These are phyloP conservation scores for Canis aureus DNA, from an alignment of 2,113 vertebrate species.

Conservation along the genomic window DNA sequence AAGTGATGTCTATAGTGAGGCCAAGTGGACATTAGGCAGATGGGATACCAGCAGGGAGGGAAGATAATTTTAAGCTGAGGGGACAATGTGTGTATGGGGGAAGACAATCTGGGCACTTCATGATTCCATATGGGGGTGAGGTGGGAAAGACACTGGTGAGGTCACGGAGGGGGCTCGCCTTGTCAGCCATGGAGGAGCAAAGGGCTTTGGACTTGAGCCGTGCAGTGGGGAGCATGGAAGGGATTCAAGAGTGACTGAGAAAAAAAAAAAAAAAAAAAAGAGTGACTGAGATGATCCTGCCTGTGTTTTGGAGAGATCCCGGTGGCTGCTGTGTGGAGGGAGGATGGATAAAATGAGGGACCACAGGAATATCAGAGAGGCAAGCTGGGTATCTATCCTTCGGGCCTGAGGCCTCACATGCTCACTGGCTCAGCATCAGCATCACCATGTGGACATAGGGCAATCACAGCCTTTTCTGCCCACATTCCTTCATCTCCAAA, in stretches of 20 bases:
- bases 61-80: neutral
- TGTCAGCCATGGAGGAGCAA: neutral
- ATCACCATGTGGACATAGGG: neutral
- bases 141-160: neutral
- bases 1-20: neutral
- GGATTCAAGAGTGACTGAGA: neutral
- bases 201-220: slow-evolving; percentile 5
- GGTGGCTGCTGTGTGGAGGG: neutral
- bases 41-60: neutral
- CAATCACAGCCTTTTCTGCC: neutral
- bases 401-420: accelerated
- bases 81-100: neutral
- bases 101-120: neutral
- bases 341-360: slow-evolving; percentile 48
- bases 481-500: neutral
- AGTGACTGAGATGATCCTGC: neutral
- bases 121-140: neutral
- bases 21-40: neutral
- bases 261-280: too few relatives aligned
- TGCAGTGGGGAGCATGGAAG: neutral
- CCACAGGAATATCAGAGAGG: slow-evolving; percentile 6
- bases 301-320: slow-evolving; percentile 42
- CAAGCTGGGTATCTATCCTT: neutral
- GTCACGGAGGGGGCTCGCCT: neutral
- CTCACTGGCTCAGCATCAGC: neutral